phyloP scores from a whole-genome alignment of 2,113 vertebrate genomes.

The Dicrurus megarhynchus region DNA sequence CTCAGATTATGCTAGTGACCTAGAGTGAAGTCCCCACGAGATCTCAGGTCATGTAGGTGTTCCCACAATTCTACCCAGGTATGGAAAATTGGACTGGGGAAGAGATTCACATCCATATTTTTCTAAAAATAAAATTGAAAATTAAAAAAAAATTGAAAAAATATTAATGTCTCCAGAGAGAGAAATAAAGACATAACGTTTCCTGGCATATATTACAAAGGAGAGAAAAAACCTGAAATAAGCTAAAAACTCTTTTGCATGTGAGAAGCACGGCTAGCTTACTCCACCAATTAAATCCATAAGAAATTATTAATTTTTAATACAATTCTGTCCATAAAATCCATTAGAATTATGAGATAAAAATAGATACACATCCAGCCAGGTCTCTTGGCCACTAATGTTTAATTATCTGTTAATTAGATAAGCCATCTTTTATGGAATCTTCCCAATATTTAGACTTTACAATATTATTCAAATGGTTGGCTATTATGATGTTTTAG shows the following conservation, averaged over 20 bases:
- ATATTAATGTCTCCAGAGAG: not conserved
- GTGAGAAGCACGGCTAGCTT: not conserved
- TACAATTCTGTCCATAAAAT: slow-evolving; percentile 10
- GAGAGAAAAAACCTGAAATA: not conserved
- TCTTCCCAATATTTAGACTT: slow-evolving; percentile 8
- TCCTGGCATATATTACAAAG: not conserved
- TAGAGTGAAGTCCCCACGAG: not conserved
- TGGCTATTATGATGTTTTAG: slow-evolving; percentile 23
- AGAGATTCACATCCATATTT: accelerated
- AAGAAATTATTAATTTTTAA: not conserved
- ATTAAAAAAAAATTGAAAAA: too few relatives aligned
- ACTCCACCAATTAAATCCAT: not conserved
- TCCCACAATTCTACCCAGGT: not conserved
- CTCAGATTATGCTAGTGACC: not conserved
- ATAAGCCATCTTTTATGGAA: slow-evolving; percentile 38
- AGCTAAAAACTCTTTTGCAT: not conserved
- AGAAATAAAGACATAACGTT: not conserved
- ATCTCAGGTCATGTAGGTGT: not conserved
- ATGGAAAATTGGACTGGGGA: not conserved
- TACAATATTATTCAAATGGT: slow-evolving; percentile 46
- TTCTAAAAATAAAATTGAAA: not conserved
- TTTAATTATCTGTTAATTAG: slow-evolving; percentile 49
- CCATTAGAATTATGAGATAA: slow-evolving; percentile 1
- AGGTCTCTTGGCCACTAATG: not conserved
- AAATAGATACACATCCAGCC: not conserved